These are phyloP conservation scores for Sinelater perroti DNA, from an alignment of 2,888 invertebrate genomes.

Conservation along the genomic window DNA sequence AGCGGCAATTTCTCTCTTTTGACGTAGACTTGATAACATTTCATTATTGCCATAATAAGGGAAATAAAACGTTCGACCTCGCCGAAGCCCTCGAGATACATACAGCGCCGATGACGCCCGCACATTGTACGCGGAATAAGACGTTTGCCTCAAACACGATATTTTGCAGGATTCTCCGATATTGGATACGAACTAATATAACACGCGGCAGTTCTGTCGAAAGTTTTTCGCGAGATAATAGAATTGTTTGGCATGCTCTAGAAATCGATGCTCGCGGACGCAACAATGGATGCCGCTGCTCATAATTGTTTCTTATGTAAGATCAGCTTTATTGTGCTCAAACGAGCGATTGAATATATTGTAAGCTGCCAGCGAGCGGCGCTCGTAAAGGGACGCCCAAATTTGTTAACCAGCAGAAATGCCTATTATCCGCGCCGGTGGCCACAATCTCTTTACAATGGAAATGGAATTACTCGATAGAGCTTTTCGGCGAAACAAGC, in stretches of 20 bases:
- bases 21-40: not conserved
- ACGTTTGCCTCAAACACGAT: not conserved
- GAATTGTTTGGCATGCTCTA: too few species aligned
- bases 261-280: not conserved
- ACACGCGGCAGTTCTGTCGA: not conserved
- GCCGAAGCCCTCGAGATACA: not conserved
- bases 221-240: not conserved
- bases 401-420: constrained; percentile 8
- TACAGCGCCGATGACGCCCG: constrained; percentile 4
- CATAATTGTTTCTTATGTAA: not conserved
- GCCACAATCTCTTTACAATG: constrained; percentile 6
- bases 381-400: not conserved
- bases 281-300: not conserved
- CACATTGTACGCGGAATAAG: constrained; percentile 10
- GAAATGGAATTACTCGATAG: not conserved
- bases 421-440: not conserved
- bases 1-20: not conserved
- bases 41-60: not conserved
- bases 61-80: not conserved
- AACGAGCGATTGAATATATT: not conserved
- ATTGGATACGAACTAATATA: not conserved
- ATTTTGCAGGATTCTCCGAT: not conserved
- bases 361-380: not conserved
- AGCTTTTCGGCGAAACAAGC: too few species aligned
- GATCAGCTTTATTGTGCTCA: not conserved